Conservation (phyloP, 2,113 vertebrate genomes). For the Sclerurus mexicanus region DNA sequence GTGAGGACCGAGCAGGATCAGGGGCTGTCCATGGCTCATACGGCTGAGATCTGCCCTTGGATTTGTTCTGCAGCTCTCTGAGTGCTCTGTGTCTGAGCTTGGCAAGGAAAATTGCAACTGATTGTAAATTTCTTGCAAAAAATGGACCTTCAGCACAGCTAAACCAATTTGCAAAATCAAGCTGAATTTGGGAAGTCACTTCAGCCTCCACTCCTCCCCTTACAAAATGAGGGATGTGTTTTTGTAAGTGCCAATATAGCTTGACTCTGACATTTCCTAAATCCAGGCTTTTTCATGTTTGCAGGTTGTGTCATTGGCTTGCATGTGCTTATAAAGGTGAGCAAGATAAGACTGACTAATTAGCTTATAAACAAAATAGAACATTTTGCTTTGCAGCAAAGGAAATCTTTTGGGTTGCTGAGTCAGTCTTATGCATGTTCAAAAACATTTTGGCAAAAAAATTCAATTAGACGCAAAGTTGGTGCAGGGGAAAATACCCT, state of each 20-base stretch:
- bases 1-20: background rate
- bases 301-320: background rate
- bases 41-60: background rate
- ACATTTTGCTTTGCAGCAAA: slow-evolving; percentile 15
- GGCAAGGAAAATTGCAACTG: slow-evolving; percentile 19
- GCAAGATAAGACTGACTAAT: slow-evolving; percentile 1
- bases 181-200: background rate
- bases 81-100: background rate
- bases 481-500: background rate
- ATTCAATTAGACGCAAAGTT: background rate
- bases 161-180: slow-evolving; percentile 29
- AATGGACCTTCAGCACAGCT: background rate
- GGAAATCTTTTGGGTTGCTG: slow-evolving; percentile 14
- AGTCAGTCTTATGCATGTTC: background rate
- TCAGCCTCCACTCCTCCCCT: background rate
- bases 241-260: background rate
- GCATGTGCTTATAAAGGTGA: slow-evolving; percentile 2
- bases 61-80: background rate
- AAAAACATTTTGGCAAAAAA: background rate
- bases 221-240: background rate
- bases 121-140: slow-evolving; percentile 27
- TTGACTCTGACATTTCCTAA: background rate
- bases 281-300: background rate
- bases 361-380: slow-evolving; percentile 20
- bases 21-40: no score